Conservation (phyloP, 2,113 vertebrate species). For the Erythrocercus mccallii region DNA sequence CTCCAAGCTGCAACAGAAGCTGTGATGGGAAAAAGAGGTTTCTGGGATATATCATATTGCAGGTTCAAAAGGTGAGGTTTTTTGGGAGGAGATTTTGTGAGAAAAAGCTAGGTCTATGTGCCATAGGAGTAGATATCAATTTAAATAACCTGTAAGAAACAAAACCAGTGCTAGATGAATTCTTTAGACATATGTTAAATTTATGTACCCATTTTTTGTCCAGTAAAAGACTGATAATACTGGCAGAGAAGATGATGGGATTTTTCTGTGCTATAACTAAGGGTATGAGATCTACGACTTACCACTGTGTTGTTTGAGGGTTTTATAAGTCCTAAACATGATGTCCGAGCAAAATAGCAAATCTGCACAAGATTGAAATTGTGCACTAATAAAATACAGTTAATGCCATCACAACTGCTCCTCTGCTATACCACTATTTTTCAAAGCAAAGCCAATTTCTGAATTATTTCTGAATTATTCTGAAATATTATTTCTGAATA, state of each 20-base stretch:
- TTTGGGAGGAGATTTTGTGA: neutral
- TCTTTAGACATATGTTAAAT: neutral
- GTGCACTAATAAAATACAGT: neutral
- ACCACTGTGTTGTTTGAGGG: accelerated
- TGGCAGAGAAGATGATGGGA: accelerated
- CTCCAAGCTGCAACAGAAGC: neutral
- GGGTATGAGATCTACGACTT: neutral
- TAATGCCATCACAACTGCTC: neutral
- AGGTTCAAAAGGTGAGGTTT: neutral
- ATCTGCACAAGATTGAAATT: neutral
- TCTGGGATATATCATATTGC: neutral
- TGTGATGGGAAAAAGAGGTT: neutral
- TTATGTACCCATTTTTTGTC: accelerated
- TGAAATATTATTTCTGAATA: too few relatives aligned
- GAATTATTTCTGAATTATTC: neutral
- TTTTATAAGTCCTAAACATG: neutral
- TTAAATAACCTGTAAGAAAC: neutral
- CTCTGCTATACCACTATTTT: neutral
- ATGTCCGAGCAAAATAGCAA: neutral
- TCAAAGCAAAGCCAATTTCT: neutral
- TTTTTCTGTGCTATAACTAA: neutral
- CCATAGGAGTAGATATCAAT: neutral
- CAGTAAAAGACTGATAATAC: neutral
- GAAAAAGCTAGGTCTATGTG: neutral
- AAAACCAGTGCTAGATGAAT: accelerated